Base-by-base conservation (phyloP, 2,113 vertebrate genomes). In the Oryzias woworae region DNA sequence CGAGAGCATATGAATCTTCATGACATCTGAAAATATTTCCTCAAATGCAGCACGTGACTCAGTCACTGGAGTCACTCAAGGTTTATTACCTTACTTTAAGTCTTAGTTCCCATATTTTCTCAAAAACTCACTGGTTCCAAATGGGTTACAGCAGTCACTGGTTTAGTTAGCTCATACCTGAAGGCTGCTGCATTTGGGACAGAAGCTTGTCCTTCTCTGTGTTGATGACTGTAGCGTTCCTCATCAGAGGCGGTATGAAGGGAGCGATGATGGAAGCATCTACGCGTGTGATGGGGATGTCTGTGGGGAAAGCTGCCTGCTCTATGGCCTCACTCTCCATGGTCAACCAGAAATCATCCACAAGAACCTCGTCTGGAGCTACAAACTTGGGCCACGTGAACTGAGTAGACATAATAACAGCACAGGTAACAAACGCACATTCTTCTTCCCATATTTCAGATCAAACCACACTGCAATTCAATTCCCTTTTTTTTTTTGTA, bases 271-370 rank as follows among this genome's bases (percentile, higher is more conserved):
- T 97, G 60, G 97, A 98, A 67, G 97, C 97, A 61, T 99, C 97
- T 49, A 98, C 94, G 54, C 95, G 96, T 16, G 95, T 98, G 88
- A 98, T 95, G 14, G 97, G 95, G 71, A 98, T 92, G 73, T 93
- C 94, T 36, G 94, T 86, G 48, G 97, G 96, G 85, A 99, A 99
- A 20, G 92, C 93, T 17, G 95, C 92, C 77, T 98, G 96, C 84
- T 99, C 97, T 20, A 99, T 93, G 31, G 97, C 97, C 82, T 98
- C 97, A 0, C 93, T 95, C 84, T 99, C 97, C 95, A 99, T 96
- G 0, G 95, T 96, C 80, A 96, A 91, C 97, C 97, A 99, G 66
- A 99, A 99, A 85, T 98, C 97, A 58, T 99, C 97, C 50, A 95
- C 90, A 4, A 94, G 96, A 15, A 98, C 97, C 77, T 99, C 96